A percentile compares a stretch with the other conserved stretches of the same genome.
Conservation (phyloP, 2,888 invertebrate species). For the Lasioglossum morio region DNA sequence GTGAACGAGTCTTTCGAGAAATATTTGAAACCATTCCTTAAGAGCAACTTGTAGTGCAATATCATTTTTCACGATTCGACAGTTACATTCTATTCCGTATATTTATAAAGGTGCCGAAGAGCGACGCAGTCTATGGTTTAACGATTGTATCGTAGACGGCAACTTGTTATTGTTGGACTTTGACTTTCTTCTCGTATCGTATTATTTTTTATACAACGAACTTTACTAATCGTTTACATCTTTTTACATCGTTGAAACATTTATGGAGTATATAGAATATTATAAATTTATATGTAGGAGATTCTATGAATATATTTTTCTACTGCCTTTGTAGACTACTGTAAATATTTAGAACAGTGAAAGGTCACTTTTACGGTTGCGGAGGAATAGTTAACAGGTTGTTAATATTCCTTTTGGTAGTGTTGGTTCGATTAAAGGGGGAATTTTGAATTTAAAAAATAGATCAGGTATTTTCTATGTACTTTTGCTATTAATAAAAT, state of each 20-base stretch:
- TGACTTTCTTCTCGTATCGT: not conserved
- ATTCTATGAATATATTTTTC: slow-evolving; percentile 27
- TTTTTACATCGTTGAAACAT: not conserved
- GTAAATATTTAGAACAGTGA: slow-evolving; percentile 22
- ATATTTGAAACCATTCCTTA: slow-evolving; percentile 92
- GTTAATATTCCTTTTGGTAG: slow-evolving; percentile 6
- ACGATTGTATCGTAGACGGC: not conserved
- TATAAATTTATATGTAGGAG: not conserved
- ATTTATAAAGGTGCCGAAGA: not conserved
- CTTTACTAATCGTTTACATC: slow-evolving; percentile 2
- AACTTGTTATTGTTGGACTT: not conserved
- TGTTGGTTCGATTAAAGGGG: not conserved
- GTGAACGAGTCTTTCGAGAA: slow-evolving; percentile 91
- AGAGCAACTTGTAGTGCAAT: slow-evolving; percentile 84
- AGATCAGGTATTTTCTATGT: slow-evolving; percentile 38
- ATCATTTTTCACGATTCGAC: not conserved
- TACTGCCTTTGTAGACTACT: slow-evolving; percentile 17
- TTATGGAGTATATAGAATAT: slow-evolving; percentile 13
- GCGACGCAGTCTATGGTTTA: not conserved
- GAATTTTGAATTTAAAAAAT: slow-evolving; percentile 2
- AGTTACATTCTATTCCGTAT: not conserved
- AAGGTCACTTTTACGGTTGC: not conserved
- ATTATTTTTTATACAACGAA: slow-evolving; percentile 2
- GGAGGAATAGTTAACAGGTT: slow-evolving; percentile 7
- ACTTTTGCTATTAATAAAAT: slow-evolving; percentile 44